These are phyloP conservation scores for Frieseomelitta varia DNA, from an alignment of 1,140 invertebrate genomes.

Conservation along the genomic window DNA sequence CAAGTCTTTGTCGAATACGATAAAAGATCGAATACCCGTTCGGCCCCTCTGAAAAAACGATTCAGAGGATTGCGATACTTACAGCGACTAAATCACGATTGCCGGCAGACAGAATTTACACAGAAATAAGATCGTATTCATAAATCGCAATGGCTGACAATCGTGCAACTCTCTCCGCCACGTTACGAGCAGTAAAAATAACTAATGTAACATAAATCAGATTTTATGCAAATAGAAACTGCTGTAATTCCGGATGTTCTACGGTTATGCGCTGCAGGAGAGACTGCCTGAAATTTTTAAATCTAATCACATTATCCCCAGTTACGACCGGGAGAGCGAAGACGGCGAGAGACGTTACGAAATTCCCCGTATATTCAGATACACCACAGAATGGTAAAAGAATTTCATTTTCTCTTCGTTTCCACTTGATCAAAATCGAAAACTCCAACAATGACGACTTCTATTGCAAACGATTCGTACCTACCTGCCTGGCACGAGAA, in stretches of 20 bases:
- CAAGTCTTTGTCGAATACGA: background rate
- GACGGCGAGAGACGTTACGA: background rate
- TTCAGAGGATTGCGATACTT: background rate
- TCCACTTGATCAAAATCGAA: background rate
- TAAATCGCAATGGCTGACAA: constrained; percentile 32
- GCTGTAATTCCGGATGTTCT: background rate
- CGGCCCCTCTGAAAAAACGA: background rate
- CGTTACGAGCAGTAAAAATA: constrained; percentile 18
- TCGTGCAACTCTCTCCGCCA: background rate
- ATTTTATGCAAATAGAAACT: constrained; percentile 31
- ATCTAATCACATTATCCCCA: background rate
- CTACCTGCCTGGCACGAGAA: background rate
- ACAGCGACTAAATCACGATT: background rate
- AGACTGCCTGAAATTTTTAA: background rate
- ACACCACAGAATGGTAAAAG: background rate
- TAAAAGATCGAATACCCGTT: background rate
- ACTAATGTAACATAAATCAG: constrained; percentile 32
- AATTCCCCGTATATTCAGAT: background rate
- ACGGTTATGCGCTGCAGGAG: background rate
- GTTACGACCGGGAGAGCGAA: background rate
- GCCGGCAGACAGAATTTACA: background rate
- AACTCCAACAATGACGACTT: background rate
- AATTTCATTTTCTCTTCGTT: background rate
- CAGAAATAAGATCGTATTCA: constrained; percentile 1
- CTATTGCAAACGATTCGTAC: background rate